phyloP scores from a whole-genome alignment of 1,140 invertebrate genomes.

The Lordiphosa mommai region DNA sequence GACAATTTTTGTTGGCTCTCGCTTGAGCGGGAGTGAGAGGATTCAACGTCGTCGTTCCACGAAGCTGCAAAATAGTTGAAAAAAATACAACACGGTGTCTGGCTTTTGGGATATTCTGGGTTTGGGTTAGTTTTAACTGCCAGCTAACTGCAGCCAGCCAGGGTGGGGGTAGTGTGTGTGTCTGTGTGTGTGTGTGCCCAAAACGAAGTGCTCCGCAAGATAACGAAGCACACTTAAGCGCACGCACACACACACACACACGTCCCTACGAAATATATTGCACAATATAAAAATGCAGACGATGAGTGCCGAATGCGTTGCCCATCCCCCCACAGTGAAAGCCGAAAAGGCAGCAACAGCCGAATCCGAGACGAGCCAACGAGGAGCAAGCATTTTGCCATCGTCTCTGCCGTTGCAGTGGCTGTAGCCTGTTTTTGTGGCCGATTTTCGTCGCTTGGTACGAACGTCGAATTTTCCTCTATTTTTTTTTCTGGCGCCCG shows the following conservation, averaged over 20 bases:
- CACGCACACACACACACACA: conserved; percentile 45
- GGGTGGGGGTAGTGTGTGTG: conserved; percentile 7
- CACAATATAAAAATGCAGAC: conserved; percentile 78
- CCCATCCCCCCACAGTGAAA: conserved; percentile 7
- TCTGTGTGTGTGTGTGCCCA: conserved; percentile 48
- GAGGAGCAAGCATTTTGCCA: conserved; percentile 53
- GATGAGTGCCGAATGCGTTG: conserved; percentile 65
- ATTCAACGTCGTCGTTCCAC: conserved; percentile 51
- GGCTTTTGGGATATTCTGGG: conserved; percentile 54
- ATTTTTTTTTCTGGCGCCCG: conserved; percentile 30
- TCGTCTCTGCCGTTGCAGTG: conserved; percentile 8
- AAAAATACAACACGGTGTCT: conserved; percentile 43
- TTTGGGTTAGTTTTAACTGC: conserved; percentile 41
- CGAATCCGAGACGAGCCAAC: conserved; percentile 62
- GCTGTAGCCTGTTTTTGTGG: conserved; percentile 62
- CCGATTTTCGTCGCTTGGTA: conserved; percentile 66
- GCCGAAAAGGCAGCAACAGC: conserved; percentile 65
- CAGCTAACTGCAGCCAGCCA: conserved; percentile 41
- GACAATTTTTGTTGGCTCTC: conserved; percentile 73
- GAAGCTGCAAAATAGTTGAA: conserved; percentile 60
- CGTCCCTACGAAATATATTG: conserved; percentile 73
- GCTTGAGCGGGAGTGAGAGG: conserved; percentile 10
- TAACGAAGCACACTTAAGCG: conserved; percentile 75
- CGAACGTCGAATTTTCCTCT: conserved; percentile 55
- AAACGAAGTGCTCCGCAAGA: conserved; percentile 77